Percentiles rank a stretch among this genome's conserved stretches.
Evolutionary conservation across 1,140 invertebrate genomes (phyloP).

Genomic region (Sogatella furcifera): DNA sequence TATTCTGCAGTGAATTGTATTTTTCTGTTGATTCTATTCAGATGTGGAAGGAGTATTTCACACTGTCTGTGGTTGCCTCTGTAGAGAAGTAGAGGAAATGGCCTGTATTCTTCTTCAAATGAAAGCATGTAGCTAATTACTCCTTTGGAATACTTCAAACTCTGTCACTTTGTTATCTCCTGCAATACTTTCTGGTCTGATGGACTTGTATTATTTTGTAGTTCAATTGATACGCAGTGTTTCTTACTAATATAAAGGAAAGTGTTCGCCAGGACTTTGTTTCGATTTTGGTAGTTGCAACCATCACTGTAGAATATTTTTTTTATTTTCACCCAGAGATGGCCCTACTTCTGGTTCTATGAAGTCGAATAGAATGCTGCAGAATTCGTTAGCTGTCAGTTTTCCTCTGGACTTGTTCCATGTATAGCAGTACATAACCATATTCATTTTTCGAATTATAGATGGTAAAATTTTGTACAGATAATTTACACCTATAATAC

Average conservation of each 20-base stretch:
- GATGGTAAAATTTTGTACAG: conserved; percentile 7
- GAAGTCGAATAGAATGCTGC: too few relatives aligned
- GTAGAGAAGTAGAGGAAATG: background rate
- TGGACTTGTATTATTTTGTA: conserved; percentile 7
- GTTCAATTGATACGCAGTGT: too few relatives aligned
- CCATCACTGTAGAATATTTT: too few relatives aligned
- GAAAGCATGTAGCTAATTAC: conserved; percentile 14
- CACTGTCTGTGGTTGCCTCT: too few relatives aligned
- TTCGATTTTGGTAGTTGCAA: too few relatives aligned
- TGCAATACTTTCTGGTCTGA: conserved; percentile 10
- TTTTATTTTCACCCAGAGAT: too few relatives aligned
- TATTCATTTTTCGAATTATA: conserved; percentile 6
- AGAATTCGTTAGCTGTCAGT: conserved; percentile 20
- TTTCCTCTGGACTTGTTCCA: conserved; percentile 24
- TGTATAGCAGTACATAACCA: conserved; percentile 21
- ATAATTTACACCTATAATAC: conserved; percentile 7
- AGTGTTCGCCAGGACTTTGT: too few relatives aligned
- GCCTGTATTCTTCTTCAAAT: conserved; percentile 16
- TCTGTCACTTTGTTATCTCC: conserved; percentile 12
- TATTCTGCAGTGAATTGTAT: too few relatives aligned
- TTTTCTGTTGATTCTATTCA: too few relatives aligned
- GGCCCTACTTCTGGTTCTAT: too few relatives aligned
- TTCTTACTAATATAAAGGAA: too few relatives aligned
- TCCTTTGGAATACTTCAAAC: conserved; percentile 15
- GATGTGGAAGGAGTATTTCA: too few relatives aligned